phyloP scores from a whole-genome alignment of 2,888 invertebrate species.

The Erebia aethiops region DNA sequence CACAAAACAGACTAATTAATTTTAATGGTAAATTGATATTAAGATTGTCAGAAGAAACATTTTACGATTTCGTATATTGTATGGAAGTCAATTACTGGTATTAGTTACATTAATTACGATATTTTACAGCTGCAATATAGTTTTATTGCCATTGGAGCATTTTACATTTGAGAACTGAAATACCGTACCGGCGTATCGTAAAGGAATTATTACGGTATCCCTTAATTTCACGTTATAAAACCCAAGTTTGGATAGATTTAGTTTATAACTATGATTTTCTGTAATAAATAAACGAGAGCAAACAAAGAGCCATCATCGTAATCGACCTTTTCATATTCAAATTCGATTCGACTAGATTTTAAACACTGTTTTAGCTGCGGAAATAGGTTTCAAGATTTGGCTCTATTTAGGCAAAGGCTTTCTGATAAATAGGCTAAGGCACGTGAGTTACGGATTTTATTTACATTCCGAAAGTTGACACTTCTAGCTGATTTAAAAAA shows the following conservation, averaged over 20 bases:
- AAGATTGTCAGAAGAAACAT: slow-evolving; percentile 48
- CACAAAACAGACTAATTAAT: slow-evolving; percentile 53
- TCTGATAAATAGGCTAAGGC: no score
- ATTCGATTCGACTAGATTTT: background rate
- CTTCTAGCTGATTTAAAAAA: no score
- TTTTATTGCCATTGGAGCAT: slow-evolving; percentile 73
- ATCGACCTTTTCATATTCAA: background rate
- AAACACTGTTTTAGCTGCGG: background rate
- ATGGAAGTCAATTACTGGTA: slow-evolving; percentile 69
- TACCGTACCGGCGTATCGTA: slow-evolving; percentile 57
- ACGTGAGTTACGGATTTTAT: no score
- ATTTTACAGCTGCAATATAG: slow-evolving; percentile 72
- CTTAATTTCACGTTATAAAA: slow-evolving; percentile 67
- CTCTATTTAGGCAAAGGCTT: no score
- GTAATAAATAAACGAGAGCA: slow-evolving; percentile 6
- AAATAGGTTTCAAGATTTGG: no score
- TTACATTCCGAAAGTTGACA: no score
- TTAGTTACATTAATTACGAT: slow-evolving; percentile 80
- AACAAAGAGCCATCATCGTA: slow-evolving; percentile 1
- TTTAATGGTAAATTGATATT: slow-evolving; percentile 56
- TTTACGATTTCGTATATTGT: slow-evolving; percentile 59
- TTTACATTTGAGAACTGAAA: slow-evolving; percentile 64
- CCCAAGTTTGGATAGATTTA: slow-evolving; percentile 33
- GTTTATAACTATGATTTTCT: slow-evolving; percentile 22
- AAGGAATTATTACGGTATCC: slow-evolving; percentile 67